Conservation (phyloP, 2,113 vertebrate genomes). For the Dinomys branickii region DNA sequence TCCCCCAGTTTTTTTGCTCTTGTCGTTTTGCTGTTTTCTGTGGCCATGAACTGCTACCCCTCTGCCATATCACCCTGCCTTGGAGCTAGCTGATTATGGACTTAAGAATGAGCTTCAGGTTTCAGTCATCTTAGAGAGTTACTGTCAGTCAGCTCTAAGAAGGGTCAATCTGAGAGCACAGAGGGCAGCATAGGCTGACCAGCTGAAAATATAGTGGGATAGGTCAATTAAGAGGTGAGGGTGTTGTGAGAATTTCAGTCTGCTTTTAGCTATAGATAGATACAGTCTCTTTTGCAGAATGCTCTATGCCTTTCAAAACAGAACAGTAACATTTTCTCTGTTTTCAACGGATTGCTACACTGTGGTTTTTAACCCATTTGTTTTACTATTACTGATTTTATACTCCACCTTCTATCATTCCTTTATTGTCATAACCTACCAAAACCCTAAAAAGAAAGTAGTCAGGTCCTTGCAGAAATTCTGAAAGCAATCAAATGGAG, state of each 20-base stretch:
- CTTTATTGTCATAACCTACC: constrained; percentile 50
- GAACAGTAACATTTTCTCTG: constrained; percentile 37
- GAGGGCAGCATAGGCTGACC: neutral
- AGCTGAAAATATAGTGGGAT: constrained; percentile 34
- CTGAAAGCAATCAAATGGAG: constrained; percentile 33
- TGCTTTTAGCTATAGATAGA: constrained; percentile 51
- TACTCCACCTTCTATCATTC: constrained; percentile 40
- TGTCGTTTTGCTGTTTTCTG: neutral
- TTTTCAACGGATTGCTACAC: constrained; percentile 35
- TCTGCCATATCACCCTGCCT: neutral
- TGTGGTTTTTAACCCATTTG: constrained; percentile 7
- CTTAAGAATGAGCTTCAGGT: constrained; percentile 45
- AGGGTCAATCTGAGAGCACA: neutral
- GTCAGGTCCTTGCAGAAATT: constrained; percentile 4
- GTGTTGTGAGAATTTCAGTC: neutral
- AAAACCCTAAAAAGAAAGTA: constrained; percentile 54
- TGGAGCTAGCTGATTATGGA: neutral
- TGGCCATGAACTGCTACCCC: neutral
- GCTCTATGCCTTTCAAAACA: constrained; percentile 59
- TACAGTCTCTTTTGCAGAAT: constrained; percentile 48
- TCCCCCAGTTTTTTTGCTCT: neutral
- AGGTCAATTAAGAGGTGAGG: neutral
- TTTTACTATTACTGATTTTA: constrained; percentile 70
- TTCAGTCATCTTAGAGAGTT: constrained; percentile 22
- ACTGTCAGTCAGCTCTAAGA: neutral